A percentile compares a stretch with the other conserved stretches of the same genome.
phyloP scores from a whole-genome alignment of 2,113 vertebrate genomes.

The Tylochromis polylepis region DNA sequence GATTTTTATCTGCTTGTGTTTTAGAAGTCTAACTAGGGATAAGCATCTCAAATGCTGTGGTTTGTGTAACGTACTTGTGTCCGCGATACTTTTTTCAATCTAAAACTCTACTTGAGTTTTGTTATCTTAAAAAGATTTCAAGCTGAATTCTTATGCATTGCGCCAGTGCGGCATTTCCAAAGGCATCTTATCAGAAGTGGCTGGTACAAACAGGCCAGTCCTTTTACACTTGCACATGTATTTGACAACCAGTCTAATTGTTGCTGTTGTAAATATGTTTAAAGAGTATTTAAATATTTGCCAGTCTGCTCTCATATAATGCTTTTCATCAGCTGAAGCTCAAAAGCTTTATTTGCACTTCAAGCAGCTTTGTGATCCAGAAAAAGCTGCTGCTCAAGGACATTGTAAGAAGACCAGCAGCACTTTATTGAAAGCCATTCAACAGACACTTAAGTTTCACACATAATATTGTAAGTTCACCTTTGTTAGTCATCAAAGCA shows the following conservation, averaged over 20 bases:
- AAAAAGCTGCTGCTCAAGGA: not conserved
- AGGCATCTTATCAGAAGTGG: not conserved
- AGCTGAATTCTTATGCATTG: not conserved
- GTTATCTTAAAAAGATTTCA: not conserved
- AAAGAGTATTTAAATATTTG: constrained; percentile 12
- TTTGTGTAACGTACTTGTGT: not conserved
- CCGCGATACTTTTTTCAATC: not conserved
- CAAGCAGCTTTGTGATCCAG: not conserved
- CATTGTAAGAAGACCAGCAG: not conserved
- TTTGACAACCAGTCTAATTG: not conserved
- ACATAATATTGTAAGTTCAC: not conserved
- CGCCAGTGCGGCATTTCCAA: not conserved
- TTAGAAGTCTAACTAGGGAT: not conserved
- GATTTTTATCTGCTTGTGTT: not conserved
- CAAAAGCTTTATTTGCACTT: not conserved
- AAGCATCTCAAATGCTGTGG: not conserved
- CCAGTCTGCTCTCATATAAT: not conserved
- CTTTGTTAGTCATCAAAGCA: not conserved
- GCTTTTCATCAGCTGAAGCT: not conserved
- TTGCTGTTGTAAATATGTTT: not conserved
- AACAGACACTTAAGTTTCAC: not conserved
- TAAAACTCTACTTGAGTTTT: not conserved
- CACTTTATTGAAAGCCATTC: not conserved
- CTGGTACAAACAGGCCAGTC: not conserved
- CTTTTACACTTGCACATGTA: not conserved